These are phyloP conservation scores for Dynastes hyllus DNA, from an alignment of 2,888 invertebrate species.

Conservation along the genomic window DNA sequence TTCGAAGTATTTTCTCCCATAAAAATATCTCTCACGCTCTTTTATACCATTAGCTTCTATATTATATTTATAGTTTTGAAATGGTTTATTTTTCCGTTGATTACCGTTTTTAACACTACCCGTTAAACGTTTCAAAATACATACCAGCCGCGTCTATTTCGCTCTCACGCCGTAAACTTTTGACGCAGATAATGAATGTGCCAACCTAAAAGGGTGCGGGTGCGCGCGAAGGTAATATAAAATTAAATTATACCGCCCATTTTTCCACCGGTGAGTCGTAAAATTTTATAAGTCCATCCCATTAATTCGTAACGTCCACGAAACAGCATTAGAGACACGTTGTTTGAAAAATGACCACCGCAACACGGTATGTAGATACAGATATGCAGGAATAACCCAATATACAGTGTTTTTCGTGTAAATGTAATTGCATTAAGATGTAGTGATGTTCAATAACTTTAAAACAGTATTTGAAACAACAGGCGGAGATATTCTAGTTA, in stretches of 20 bases:
- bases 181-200: neutral
- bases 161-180: neutral
- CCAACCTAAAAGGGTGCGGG: neutral
- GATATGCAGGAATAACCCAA: no score
- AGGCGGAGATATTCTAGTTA: no score
- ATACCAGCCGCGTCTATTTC: neutral
- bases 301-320: constrained; percentile 36
- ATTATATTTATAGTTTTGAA: neutral
- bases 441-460: no score
- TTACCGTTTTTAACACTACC: neutral
- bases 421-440: no score
- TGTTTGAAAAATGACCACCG: constrained; percentile 14
- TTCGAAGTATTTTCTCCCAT: no score
- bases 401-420: no score
- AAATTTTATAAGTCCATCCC: constrained; percentile 42
- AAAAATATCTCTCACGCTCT: no score
- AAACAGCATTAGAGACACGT: constrained; percentile 13
- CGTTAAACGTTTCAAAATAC: neutral
- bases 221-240: constrained; percentile 18
- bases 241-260: constrained; percentile 30
- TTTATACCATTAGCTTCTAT: no score
- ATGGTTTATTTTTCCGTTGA: neutral
- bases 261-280: constrained; percentile 16
- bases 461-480: no score
- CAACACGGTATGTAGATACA: neutral